Base-by-base conservation (phyloP, 1,140 invertebrate genomes). In the Orius laevigatus region DNA sequence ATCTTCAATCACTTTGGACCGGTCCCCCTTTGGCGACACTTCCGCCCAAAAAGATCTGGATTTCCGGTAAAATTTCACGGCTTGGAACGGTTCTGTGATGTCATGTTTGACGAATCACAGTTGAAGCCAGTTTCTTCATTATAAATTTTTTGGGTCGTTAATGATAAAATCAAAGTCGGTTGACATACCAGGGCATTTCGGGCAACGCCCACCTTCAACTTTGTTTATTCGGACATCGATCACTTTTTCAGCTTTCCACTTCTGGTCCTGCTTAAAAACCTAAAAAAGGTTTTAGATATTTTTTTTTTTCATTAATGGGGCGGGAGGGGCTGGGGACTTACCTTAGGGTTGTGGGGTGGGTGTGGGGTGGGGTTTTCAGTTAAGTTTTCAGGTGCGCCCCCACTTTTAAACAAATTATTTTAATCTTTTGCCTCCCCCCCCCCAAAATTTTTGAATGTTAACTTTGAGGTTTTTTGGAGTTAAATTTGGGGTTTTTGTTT, bases 41-140 rank as follows among this genome's bases (percentile, higher is more conserved):
- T 8, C 93, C 93, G 5, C 92, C 92, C 5, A 96, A 62, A 59
- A 85, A 90, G 1, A 95, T 58, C 66, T 90, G 84, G 1, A 84
- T 84, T 1, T 79, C 81, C 6, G 96, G 69, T n/a, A n/a, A n/a
- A n/a, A n/a, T n/a, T n/a, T 62, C 79, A 84, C 0, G 92, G 89
- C 31, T 86, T 69, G 15, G 67, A 66, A 0, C 79, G 76, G 62
- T n/a, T 95, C 78, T 0, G 77, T 76, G 44, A 98, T 83, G 62
- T 97, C 88, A 60, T 98, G 98, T 60, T 97, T 92, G 34, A 90
- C 74, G 5, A 98, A 72, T 60, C 97, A 92, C 9, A 84, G 94
- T 59, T 96, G 92, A 0, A 90, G 59, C 90, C 90, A 98, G 61
- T 86, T 89, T 40, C 79, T 83, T 32, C 94, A 72, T 63, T 94